Base-by-base conservation (phyloP, 37 sponge, comb jelly and placozoan species). In the Agelas oroides region DNA sequence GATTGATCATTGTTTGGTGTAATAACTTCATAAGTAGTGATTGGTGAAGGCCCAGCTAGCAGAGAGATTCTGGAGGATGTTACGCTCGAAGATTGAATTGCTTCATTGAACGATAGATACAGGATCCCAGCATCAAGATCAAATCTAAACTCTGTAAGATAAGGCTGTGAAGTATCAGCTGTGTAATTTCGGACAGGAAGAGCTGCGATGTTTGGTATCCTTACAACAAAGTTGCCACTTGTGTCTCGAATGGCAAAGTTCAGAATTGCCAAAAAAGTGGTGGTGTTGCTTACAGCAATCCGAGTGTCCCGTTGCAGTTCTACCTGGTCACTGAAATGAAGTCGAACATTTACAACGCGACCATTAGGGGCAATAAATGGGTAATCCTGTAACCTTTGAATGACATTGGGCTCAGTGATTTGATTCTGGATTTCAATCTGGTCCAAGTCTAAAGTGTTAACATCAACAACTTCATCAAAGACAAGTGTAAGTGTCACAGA, bases 181-280 rank as follows among this genome's bases (percentile, higher is more conserved):
- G 78, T 94, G 73, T 84, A 97, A 21, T 71, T 84, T 21, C 81
- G 39, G 2, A 91, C 97, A 37, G 24, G 83, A 5, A 88, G 53
- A 39, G 94, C 94, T 23, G 72, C 77, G 27, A 92, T 79, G 56
- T 88, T 81, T 19, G 86, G 86, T 53, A 95, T 86, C 23, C 86
- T 81, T 53, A 78, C 65, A 23, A 89, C 62, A 56, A 19, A 62
- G 55, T 92, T 92, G 37, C 90, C 88, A 74, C 60, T 86, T 85
- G 89, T 89, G 77, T 95, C 96, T 58, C 61, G 37, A 46, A 92
- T 83, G 55, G 90, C 89, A 86, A 74, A 84, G 87, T 85, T 86
- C 38, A 86, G 58, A 57, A 95, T 87, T 36, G 73, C 85, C 27
- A 95, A 16, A 65, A 62, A 95, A 28, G 89, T 89, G 54, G 90